Conservation (phyloP, 2,888 invertebrate species). For the Orthosia cruda region DNA sequence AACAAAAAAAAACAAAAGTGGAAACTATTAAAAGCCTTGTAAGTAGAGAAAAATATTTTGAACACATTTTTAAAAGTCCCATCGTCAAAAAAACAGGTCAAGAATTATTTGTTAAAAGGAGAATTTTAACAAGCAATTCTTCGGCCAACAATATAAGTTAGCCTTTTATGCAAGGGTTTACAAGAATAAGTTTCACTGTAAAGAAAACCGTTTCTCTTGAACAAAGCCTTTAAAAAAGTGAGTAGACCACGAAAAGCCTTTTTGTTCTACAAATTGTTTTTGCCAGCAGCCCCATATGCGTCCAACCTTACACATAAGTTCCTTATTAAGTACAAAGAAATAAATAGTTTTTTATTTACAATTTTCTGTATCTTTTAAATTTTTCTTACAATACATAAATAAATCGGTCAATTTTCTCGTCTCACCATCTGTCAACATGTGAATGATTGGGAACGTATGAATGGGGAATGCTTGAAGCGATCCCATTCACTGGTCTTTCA, state of each 20-base stretch:
- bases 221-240: slow-evolving; percentile 22
- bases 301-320: slow-evolving; percentile 62
- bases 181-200: slow-evolving; percentile 19
- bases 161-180: background rate
- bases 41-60: background rate
- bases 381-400: slow-evolving; percentile 56
- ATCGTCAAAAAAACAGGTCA: background rate
- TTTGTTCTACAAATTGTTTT: slow-evolving; percentile 20
- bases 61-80: background rate
- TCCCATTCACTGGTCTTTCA: slow-evolving; percentile 45
- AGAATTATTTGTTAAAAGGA: background rate
- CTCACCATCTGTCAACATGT: slow-evolving; percentile 61
- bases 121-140: background rate
- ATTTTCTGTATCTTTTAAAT: slow-evolving; percentile 52
- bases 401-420: slow-evolving; percentile 52
- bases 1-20: background rate
- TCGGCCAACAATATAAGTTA: background rate
- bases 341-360: slow-evolving; percentile 81
- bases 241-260: slow-evolving; percentile 10
- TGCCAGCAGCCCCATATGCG: slow-evolving; percentile 32
- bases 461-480: slow-evolving; percentile 49
- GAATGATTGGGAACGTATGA: slow-evolving; percentile 53
- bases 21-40: background rate
- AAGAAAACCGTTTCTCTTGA: background rate
- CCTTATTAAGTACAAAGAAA: slow-evolving; percentile 81